Evolutionary conservation across 2,888 invertebrate species (phyloP).

Genomic region (Nemoura dubitans): DNA sequence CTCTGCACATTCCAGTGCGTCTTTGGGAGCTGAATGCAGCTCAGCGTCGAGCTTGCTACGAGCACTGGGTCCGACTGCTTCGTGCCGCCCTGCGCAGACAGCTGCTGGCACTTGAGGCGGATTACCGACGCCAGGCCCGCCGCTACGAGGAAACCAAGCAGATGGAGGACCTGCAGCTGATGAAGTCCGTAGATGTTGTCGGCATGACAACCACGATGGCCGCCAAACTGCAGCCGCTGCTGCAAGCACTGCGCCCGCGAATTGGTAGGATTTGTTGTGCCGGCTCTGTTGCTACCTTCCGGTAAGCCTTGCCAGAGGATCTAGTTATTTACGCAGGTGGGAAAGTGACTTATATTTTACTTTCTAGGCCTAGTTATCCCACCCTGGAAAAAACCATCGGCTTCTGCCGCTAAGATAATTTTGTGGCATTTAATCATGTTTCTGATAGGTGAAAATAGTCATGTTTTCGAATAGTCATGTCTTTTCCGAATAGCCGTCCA

Average conservation of each 20-base stretch:
- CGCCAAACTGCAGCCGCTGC: constrained; percentile 70
- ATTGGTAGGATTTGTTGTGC: constrained; percentile 63
- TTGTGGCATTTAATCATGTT: too few species aligned
- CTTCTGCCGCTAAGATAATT: too few species aligned
- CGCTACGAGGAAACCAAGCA: constrained; percentile 65
- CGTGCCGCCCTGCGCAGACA: constrained; percentile 19
- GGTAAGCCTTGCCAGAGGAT: too few species aligned
- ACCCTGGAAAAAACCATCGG: too few species aligned
- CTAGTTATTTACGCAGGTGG: too few species aligned
- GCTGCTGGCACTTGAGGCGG: constrained; percentile 14
- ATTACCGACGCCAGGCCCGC: constrained; percentile 51
- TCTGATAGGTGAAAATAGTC: too few species aligned
- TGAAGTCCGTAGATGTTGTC: constrained; percentile 67
- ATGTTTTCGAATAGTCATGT: too few species aligned
- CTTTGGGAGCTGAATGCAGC: constrained; percentile 41
- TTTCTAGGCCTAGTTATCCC: too few species aligned
- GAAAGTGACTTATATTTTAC: too few species aligned
- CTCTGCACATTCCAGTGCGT: background rate
- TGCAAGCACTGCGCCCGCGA: constrained; percentile 69
- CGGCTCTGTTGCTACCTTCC: too few species aligned
- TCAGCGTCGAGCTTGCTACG: constrained; percentile 48
- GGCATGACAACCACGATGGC: constrained; percentile 84
- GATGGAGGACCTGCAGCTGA: constrained; percentile 67
- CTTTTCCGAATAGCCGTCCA: too few species aligned
- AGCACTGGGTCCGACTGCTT: constrained; percentile 46